phyloP scores from a whole-genome alignment of 2,797 vertebrate species.

The Babyrousa celebensis region DNA sequence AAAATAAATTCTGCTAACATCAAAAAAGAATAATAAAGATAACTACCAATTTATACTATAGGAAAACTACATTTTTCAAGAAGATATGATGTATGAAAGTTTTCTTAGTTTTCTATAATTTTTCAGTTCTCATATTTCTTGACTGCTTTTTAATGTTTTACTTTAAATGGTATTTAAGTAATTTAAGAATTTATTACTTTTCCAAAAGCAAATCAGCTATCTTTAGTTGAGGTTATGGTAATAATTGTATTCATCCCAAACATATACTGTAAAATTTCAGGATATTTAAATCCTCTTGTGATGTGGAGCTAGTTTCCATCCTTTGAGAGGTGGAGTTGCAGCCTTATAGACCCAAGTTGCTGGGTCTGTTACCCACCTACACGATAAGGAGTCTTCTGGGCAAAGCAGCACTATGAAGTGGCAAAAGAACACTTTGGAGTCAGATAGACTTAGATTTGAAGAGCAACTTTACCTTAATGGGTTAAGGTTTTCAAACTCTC shows the following conservation, averaged over 20 bases:
- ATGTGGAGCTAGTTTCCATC: background rate
- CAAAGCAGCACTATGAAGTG: background rate
- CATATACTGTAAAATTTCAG: background rate
- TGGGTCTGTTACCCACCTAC: slow-evolving; percentile 33
- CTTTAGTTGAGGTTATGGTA: slow-evolving; percentile 41
- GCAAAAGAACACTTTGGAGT: slow-evolving; percentile 38
- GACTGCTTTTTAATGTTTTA: slow-evolving; percentile 54
- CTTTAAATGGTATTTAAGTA: slow-evolving; percentile 39
- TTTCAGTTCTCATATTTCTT: slow-evolving; percentile 13
- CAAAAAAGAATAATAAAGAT: background rate
- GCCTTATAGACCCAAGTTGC: background rate
- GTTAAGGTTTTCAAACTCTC: slow-evolving; percentile 45
- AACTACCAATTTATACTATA: background rate
- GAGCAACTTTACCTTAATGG: slow-evolving; percentile 50
- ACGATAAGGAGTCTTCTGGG: background rate
- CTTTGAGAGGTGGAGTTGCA: background rate
- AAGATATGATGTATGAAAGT: background rate
- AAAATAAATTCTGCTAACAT: slow-evolving; percentile 34
- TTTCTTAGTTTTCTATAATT: slow-evolving; percentile 24
- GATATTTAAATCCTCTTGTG: slow-evolving; percentile 19
- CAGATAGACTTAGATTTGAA: slow-evolving; percentile 57
- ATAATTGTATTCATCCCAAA: background rate
- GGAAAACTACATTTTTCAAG: slow-evolving; percentile 45
- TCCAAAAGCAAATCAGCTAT: slow-evolving; percentile 47
- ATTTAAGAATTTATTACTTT: slow-evolving; percentile 56